Base-by-base conservation (phyloP, 2,797 vertebrate genomes). In the Knipowitschia caucasica region DNA sequence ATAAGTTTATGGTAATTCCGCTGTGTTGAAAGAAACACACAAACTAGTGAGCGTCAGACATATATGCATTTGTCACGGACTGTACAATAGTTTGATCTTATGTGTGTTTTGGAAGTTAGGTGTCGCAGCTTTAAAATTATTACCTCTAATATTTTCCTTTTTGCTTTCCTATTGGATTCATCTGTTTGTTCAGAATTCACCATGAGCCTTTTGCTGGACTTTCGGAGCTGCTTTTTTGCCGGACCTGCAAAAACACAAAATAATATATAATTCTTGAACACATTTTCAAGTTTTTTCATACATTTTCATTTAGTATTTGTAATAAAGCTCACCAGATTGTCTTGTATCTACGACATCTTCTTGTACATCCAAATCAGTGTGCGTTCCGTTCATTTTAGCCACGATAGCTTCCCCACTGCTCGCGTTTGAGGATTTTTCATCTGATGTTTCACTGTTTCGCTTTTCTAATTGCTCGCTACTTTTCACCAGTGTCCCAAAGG, bases 121-220 rank as follows among this genome's bases (percentile, higher is more conserved):
- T 14, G 31, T 39, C 15, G 8, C 15, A 21, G 18, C 18, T 20
- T 20, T 20, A 10, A 20, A 29, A 26, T 7, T 27, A 62, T 68
- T 46, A 83, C 84, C 49, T 94, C 92, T 42, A 62, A 57, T 20
- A 81, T 73, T 61, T 71, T 69, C 77, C 86, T 95, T 87, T 90
- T 95, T 50, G 89, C 88, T 73, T 94, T 96, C 84, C 94, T 98
- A 91, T 93, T 97, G 29, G 91, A 85, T 64, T 91, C 80, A 86
- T 94, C 94, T 83, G 94, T 91, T 71, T 95, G 92, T 82, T 95
- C 94, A 29, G 90, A 89, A 39, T 93, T 94, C 73, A 95, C 94
- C 69, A 96, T 78, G 62, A 95, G 91, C 82, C 96, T 89, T 82
- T 96, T 98, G 73, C 94, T 96, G 26, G 95, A 94, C 88, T 94